Conservation (phyloP, 2,113 vertebrate species). For the Onychostoma macrolepis region DNA sequence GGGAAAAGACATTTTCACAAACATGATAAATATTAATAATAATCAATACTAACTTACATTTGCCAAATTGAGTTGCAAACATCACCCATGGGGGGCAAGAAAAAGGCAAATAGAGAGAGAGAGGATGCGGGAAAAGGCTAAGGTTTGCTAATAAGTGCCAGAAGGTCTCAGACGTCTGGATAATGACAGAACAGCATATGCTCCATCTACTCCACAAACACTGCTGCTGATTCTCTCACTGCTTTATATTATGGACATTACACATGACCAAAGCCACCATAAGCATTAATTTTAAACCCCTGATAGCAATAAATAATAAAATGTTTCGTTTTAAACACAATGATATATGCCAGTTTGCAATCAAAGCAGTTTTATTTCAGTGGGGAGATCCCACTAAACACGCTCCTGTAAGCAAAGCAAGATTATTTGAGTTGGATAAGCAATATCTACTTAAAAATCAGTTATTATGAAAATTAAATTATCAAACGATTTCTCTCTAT, state of each 20-base stretch:
- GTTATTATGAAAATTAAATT: background rate
- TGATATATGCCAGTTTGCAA: background rate
- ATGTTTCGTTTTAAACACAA: background rate
- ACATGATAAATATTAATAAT: conserved; percentile 94
- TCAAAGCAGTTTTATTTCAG: conserved; percentile 7
- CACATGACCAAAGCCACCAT: background rate
- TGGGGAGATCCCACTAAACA: background rate
- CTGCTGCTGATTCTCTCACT: conserved; percentile 30
- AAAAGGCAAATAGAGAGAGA: background rate
- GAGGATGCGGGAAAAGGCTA: conserved; percentile 39
- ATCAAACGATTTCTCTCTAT: background rate
- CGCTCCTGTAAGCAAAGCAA: background rate
- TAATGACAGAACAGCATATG: conserved; percentile 56
- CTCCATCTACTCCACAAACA: conserved; percentile 32
- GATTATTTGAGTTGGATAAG: background rate
- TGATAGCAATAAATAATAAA: background rate
- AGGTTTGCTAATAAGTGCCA: conserved; percentile 55
- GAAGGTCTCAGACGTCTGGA: conserved; percentile 49
- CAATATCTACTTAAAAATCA: conserved; percentile 27
- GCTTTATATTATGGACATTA: conserved; percentile 1
- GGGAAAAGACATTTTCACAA: conserved; percentile 82
- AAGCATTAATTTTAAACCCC: conserved; percentile 27
- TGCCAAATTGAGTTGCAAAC: conserved; percentile 80
- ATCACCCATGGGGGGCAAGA: conserved; percentile 68
- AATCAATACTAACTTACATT: conserved; percentile 87